A percentile compares a stretch with the other conserved stretches of the same genome.
phyloP scores from a whole-genome alignment of 1,140 invertebrate genomes.

The Wiebesia pumilae region DNA sequence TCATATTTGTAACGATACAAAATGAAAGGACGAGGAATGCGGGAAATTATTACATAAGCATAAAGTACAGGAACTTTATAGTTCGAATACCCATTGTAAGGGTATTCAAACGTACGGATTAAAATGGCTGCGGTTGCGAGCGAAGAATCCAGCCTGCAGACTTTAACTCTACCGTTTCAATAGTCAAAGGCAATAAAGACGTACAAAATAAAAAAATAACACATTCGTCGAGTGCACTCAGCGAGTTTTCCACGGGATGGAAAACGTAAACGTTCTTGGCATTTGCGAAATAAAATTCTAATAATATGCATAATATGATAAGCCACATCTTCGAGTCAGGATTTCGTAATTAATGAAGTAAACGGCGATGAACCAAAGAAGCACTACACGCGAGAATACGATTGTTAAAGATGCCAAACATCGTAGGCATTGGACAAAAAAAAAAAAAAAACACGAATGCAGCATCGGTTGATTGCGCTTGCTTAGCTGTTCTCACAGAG shows the following conservation, averaged over 20 bases:
- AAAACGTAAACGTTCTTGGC: too few species aligned
- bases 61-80: background rate
- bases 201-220: too few species aligned
- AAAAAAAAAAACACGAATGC: background rate
- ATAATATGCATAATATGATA: too few species aligned
- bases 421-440: background rate
- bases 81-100: background rate
- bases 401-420: background rate
- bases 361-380: background rate
- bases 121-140: background rate
- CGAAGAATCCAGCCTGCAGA: too few species aligned
- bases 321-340: too few species aligned
- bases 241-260: too few species aligned
- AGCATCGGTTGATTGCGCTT: background rate
- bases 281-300: too few species aligned
- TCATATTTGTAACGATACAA: background rate
- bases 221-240: too few species aligned
- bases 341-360: too few species aligned
- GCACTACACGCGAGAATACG: background rate
- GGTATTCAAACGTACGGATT: background rate
- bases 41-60: background rate
- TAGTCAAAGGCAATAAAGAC: too few species aligned
- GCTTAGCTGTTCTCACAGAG: too few species aligned
- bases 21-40: background rate
- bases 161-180: too few species aligned